These are phyloP conservation scores for Orchestes rusci DNA, from an alignment of 2,888 invertebrate genomes.

Conservation along the genomic window DNA sequence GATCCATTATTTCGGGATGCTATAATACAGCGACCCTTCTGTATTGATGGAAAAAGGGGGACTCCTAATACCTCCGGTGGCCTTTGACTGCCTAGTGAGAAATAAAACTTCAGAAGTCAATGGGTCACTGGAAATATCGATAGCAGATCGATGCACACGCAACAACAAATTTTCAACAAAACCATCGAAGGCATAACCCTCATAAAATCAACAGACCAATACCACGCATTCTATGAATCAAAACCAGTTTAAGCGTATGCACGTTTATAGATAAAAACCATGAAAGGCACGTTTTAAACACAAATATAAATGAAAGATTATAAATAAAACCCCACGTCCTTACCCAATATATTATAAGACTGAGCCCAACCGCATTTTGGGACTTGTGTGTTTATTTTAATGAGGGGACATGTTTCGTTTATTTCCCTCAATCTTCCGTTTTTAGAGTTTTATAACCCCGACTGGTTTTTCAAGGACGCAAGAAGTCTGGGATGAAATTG, in stretches of 20 bases:
- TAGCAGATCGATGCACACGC: too few species aligned
- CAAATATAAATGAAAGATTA: conserved; percentile 26
- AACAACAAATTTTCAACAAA: too few species aligned
- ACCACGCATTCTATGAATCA: conserved; percentile 13
- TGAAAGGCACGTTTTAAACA: conserved; percentile 24
- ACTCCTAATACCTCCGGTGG: conserved; percentile 7
- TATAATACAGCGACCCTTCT: conserved; percentile 10
- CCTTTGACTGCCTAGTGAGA: not conserved
- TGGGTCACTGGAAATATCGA: conserved; percentile 14
- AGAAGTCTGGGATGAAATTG: conserved; percentile 24
- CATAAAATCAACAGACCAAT: not conserved
- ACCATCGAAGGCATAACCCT: too few species aligned
- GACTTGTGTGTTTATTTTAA: conserved; percentile 36
- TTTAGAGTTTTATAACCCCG: conserved; percentile 29
- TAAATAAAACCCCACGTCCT: conserved; percentile 29
- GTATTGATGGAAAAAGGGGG: conserved; percentile 7
- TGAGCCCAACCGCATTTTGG: conserved; percentile 32
- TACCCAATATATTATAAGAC: conserved; percentile 34
- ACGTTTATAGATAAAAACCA: conserved; percentile 20
- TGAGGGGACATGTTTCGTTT: conserved; percentile 37
- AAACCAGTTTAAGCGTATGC: conserved; percentile 23
- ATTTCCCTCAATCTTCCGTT: conserved; percentile 36
- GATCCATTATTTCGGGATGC: conserved; percentile 24
- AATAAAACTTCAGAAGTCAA: conserved; percentile 11
- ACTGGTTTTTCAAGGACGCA: conserved; percentile 26